Conservation (phyloP, 2,113 vertebrate genomes). For the Eonycteris spelaea region DNA sequence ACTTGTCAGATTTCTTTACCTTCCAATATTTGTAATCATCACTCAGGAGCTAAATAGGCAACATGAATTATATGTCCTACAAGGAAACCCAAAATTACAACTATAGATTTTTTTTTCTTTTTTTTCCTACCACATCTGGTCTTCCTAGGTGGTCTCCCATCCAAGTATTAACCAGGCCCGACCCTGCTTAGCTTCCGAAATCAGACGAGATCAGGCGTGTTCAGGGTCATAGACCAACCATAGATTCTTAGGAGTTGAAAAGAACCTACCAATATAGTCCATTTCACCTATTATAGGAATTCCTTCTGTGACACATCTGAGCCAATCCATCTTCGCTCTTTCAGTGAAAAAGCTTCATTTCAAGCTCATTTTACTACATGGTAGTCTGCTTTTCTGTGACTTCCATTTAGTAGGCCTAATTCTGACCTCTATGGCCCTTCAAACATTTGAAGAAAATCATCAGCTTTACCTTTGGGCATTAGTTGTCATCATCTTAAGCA, state of each 20-base stretch:
- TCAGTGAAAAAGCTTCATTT: background rate
- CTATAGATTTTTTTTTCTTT: background rate
- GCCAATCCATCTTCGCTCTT: background rate
- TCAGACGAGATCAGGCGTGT: no score
- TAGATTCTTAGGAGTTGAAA: background rate
- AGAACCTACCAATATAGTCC: background rate
- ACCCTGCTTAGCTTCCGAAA: no score
- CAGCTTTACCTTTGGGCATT: background rate
- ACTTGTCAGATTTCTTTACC: background rate
- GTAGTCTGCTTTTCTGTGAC: background rate
- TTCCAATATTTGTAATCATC: background rate
- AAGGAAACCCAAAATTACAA: constrained; percentile 19
- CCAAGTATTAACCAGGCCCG: no score
- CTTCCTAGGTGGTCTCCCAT: no score
- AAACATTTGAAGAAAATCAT: constrained; percentile 17
- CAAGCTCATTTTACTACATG: background rate
- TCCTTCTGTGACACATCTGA: background rate
- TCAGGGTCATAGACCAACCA: no score
- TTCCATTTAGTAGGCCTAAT: background rate
- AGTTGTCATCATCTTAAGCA: background rate
- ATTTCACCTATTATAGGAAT: background rate
- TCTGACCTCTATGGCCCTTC: background rate
- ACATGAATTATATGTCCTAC: background rate
- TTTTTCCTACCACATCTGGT: no score
- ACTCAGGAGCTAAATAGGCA: background rate